phyloP scores from a whole-genome alignment of 2,888 invertebrate species.

The Pammene fasciana region DNA sequence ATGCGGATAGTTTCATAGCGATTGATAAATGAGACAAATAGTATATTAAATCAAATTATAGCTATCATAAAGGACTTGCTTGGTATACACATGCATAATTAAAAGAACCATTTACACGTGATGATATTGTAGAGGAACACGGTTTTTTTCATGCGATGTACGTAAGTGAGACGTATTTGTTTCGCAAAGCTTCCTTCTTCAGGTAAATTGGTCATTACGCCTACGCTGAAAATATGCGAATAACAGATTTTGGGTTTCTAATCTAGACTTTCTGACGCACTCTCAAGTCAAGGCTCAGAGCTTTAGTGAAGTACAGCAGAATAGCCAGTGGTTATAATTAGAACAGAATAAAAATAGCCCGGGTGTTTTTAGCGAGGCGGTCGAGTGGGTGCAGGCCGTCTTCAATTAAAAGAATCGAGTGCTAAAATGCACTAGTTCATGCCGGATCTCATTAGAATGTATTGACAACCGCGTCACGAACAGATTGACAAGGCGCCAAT shows the following conservation, averaged over 20 bases:
- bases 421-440: constrained; percentile 59
- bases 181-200: constrained; percentile 27
- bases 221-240: constrained; percentile 45
- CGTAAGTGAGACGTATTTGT: constrained; percentile 16
- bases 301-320: constrained; percentile 49
- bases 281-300: constrained; percentile 60
- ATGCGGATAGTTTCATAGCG: constrained; percentile 55
- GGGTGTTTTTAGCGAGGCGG: constrained; percentile 57
- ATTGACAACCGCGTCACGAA: constrained; percentile 52
- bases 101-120: constrained; percentile 18
- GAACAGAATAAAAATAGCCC: constrained; percentile 69
- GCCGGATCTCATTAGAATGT: constrained; percentile 57
- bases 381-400: constrained; percentile 70
- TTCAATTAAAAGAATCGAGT: constrained; percentile 66
- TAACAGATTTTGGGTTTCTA: constrained; percentile 47
- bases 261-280: constrained; percentile 40
- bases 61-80: constrained; percentile 12
- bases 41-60: constrained; percentile 28
- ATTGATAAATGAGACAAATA: constrained; percentile 28
- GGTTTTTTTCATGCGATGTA: constrained; percentile 8
- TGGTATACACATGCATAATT: constrained; percentile 32
- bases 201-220: constrained; percentile 47
- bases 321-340: constrained; percentile 69
- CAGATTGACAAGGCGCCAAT: constrained; percentile 65
- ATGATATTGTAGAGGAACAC: constrained; percentile 11